Evolutionary conservation across 2,888 invertebrate genomes (phyloP).

Genomic region (Syritta pipiens): DNA sequence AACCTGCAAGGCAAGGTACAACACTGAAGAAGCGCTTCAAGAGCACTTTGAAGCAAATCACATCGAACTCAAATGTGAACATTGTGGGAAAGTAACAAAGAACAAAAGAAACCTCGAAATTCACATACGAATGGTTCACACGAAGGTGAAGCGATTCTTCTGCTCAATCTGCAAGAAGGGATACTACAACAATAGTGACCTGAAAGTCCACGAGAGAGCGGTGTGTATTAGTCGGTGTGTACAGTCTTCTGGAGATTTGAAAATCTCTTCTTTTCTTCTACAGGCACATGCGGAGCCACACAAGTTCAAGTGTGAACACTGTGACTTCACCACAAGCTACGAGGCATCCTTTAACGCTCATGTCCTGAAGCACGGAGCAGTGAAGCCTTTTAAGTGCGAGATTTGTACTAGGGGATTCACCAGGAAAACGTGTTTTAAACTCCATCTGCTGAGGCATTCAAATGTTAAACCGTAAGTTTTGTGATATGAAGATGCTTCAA

Average conservation of each 20-base stretch:
- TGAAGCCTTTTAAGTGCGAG: constrained; percentile 74
- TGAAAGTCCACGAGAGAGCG: constrained; percentile 73
- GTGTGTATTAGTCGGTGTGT: constrained; percentile 56
- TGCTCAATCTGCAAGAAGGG: constrained; percentile 76
- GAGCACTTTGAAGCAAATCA: constrained; percentile 74
- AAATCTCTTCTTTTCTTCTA: neutral
- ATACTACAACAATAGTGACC: constrained; percentile 76
- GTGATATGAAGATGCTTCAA: neutral
- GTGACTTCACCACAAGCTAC: constrained; percentile 74
- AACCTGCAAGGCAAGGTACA: constrained; percentile 73
- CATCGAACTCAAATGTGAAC: constrained; percentile 72
- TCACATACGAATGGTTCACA: constrained; percentile 75
- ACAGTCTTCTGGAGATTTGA: neutral
- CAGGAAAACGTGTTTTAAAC: constrained; percentile 73
- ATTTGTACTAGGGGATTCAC: constrained; percentile 74
- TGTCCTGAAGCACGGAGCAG: constrained; percentile 73
- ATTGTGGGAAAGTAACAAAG: constrained; percentile 74
- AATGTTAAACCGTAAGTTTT: constrained; percentile 71
- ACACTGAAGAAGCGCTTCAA: constrained; percentile 71
- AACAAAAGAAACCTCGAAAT: constrained; percentile 74
- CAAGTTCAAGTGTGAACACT: constrained; percentile 72
- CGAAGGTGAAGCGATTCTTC: constrained; percentile 74
- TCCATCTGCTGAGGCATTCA: constrained; percentile 74
- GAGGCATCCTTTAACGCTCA: constrained; percentile 75
- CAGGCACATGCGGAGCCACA: constrained; percentile 71